Percentiles rank a stretch among this genome's conserved stretches.
Evolutionary conservation across 2,113 vertebrate genomes (phyloP).

Genomic region (Stegostoma tigrinum): DNA sequence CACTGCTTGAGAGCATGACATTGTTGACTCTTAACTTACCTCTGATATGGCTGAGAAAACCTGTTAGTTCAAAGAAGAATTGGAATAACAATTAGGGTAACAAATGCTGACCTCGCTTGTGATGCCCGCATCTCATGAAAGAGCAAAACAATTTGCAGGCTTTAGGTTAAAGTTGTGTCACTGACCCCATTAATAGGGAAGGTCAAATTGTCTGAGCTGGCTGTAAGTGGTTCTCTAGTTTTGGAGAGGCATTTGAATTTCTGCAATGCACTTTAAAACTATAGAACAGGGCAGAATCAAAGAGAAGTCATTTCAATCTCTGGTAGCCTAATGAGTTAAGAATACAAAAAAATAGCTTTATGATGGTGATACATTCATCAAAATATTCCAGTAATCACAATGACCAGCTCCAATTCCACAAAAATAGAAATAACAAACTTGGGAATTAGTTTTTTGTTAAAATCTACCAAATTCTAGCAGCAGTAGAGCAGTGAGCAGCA

Average conservation of each 20-base stretch:
- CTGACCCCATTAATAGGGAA: not conserved
- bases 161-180: not conserved
- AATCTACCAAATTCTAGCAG: not conserved
- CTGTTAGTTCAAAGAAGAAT: too few species aligned
- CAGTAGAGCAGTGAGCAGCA: not conserved
- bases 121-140: too few species aligned
- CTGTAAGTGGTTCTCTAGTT: not conserved
- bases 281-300: not conserved
- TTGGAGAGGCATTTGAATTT: not conserved
- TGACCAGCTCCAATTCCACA: not conserved
- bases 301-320: not conserved
- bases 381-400: not conserved
- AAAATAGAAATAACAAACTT: not conserved
- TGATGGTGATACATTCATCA: not conserved
- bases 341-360: not conserved
- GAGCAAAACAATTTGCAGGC: not conserved
- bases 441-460: not conserved
- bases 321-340: not conserved
- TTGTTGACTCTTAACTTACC: too few species aligned
- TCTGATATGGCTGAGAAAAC: too few species aligned
- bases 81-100: too few species aligned
- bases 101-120: too few species aligned
- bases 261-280: not conserved
- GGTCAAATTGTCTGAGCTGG: not conserved
- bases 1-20: too few species aligned